Percentiles rank a stretch among this genome's conserved stretches.
These are phyloP conservation scores for Micrasema longulum DNA, from an alignment of 1,140 invertebrate genomes.

Conservation along the genomic window DNA sequence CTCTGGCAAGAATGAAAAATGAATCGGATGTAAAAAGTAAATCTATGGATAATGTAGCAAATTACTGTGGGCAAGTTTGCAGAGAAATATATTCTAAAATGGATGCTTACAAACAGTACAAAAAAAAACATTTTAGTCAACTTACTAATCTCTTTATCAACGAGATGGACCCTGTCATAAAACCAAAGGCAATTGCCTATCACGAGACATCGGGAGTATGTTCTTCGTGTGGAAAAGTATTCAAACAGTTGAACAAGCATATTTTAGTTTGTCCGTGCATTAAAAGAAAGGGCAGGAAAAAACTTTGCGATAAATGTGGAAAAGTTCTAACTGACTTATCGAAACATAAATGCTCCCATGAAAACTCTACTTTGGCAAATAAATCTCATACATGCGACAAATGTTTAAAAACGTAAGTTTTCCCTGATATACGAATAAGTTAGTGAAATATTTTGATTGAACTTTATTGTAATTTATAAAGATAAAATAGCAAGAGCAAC, in stretches of 20 bases:
- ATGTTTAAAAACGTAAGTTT: constrained; percentile 31
- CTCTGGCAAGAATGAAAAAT: no score
- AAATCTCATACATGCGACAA: constrained; percentile 27
- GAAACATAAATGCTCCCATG: constrained; percentile 28
- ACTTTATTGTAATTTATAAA: no score
- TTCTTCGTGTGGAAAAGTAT: constrained; percentile 27
- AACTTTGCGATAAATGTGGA: constrained; percentile 31
- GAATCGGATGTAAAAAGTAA: no score
- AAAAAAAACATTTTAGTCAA: constrained; percentile 20
- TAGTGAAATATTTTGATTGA: no score
- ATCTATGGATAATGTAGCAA: constrained; percentile 23
- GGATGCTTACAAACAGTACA: constrained; percentile 13
- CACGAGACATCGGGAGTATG: constrained; percentile 15
- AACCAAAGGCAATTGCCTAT: no score
- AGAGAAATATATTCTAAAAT: constrained; percentile 26
- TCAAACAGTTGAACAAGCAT: constrained; percentile 17
- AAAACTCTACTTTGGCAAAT: not conserved
- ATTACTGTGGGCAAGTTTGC: constrained; percentile 15
- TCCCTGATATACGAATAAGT: no score
- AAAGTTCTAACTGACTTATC: constrained; percentile 17
- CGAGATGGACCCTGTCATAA: no score
- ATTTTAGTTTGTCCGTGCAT: constrained; percentile 18
- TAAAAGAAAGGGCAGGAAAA: constrained; percentile 8
- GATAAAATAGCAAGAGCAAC: no score
- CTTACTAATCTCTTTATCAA: constrained; percentile 29